Base-by-base conservation (phyloP, 37 sponge, comb jelly and placozoan genomes). In the Hormiphora californensis region DNA sequence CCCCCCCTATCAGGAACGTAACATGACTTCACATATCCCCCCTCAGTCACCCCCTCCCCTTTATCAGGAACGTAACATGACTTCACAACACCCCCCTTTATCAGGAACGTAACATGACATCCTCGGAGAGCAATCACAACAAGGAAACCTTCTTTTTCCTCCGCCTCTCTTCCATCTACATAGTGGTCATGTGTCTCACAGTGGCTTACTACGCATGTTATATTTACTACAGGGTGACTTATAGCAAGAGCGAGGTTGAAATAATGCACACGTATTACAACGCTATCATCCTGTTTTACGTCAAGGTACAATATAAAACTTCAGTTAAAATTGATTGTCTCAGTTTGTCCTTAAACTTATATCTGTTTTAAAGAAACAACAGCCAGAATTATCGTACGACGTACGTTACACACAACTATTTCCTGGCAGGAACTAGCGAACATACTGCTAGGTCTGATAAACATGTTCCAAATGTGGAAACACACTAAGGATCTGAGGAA, bases 391-490 rank as follows among this genome's bases (percentile, higher is more conserved):
- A n/a, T n/a, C n/a, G n/a, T n/a, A n/a, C n/a, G n/a, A n/a, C n/a
- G n/a, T n/a, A n/a, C n/a, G n/a, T n/a, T n/a, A n/a, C n/a, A n/a
- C n/a, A n/a, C n/a, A n/a, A n/a, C n/a, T 17, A 49, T 15, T 49
- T 17, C 53, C n/a, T 30, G n/a, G 61, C 61, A 57, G 61, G 61
- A 57, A 12, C n/a, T 57, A 57, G n/a, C 61, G 23, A 5, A 57
- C 17, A 23, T 28, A 12, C n/a, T 57, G n/a, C 61, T 57, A 4
- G 61, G 61, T 28, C n/a, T 57, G 27, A 57, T 57, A 5, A 57
- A 57, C 61, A 57, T 57, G 61, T 5, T 57, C 3, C 61, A 57
- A 57, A 57, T 57, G 61, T 57, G 61, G 61, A 57, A 57, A 57
- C 61, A 57, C 61, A 57, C 61, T 21, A 28, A 57, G 5, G 61